Conservation (phyloP, 23 tunicate genomes). For the Halocynthia aurantium region DNA sequence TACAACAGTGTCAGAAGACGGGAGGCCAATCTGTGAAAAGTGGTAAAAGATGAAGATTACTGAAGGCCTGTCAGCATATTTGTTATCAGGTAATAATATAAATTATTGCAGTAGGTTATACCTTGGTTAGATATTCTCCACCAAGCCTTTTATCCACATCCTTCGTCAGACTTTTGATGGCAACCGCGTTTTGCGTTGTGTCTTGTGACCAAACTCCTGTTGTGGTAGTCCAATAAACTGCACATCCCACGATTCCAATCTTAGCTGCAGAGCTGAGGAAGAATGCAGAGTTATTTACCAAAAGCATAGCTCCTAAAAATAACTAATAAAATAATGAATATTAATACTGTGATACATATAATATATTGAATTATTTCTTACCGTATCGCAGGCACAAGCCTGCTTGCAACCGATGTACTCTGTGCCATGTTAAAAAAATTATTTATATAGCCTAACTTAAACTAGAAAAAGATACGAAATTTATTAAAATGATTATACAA, state of each 20-base stretch:
- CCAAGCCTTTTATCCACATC: constrained; percentile 29
- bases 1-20: not conserved
- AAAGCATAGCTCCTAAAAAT: too few relatives aligned
- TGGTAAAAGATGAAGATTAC: not conserved
- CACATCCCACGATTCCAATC: constrained; percentile 54
- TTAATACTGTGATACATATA: too few relatives aligned
- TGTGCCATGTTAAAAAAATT: too few relatives aligned
- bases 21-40: constrained; percentile 7
- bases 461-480: too few relatives aligned
- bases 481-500: too few relatives aligned
- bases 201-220: constrained; percentile 57
- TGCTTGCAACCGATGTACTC: too few relatives aligned
- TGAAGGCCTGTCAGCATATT: not conserved
- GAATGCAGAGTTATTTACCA: not conserved
- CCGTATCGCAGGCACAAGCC: too few relatives aligned
- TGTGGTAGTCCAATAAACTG: constrained; percentile 39
- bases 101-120: not conserved
- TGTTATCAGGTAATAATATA: too few relatives aligned
- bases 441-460: too few relatives aligned
- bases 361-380: too few relatives aligned
- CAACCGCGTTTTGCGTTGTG: constrained; percentile 26
- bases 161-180: constrained; percentile 26
- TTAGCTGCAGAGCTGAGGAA: constrained; percentile 29
- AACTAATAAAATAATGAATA: too few relatives aligned
- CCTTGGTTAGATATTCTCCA: constrained; percentile 19